Base-by-base conservation (phyloP, 2,113 vertebrate species). In the Taurulus bubalis region DNA sequence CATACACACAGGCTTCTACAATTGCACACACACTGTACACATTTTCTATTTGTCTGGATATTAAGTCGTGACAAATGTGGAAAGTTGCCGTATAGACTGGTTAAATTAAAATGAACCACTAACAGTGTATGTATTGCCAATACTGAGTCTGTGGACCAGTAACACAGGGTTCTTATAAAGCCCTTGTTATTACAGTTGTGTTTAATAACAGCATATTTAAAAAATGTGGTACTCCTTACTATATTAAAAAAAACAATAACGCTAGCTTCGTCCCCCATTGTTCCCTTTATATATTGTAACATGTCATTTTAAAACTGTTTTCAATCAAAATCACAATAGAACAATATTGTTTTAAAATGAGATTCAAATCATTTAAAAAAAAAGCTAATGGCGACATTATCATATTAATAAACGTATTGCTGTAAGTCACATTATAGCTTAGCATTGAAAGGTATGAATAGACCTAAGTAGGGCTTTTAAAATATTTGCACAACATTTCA, bases 1-100 rank as follows among this genome's bases (percentile, higher is more conserved):
- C 51, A n/a, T 34, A 56, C 47, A 55, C 64, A 71, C 30, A 70
- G 40, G n/a, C 51, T 58, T 59, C 32, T 55, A 71, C 63, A 68
- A 40, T 8, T 14, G 7, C 70, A 83, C 75, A 42, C 77, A 71
- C 84, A 71, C 77, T 53, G n/a, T 26, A 24, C 26, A 79, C 32
- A 18, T 26, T 22, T 45, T 78, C 24, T 55, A 16, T 81, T 68
- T 45, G 16, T 66, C 49, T 66, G 11, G 30, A 70, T 58, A 28
- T 72, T 62, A 69, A 65, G 30, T 18, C 6, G 14, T 59, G 59
- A 75, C 22, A 53, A 42, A 78, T 60, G n/a, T 30, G 9, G 11
- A 72, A 81, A 77, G 53, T 69, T 71, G 6, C 20, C 42, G 49
- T 40, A 14, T 15, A 59, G 3, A n/a, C 14, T 28, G 47, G 15